Conservation (phyloP, 2,888 invertebrate genomes). For the Mechanitis messenoides region DNA sequence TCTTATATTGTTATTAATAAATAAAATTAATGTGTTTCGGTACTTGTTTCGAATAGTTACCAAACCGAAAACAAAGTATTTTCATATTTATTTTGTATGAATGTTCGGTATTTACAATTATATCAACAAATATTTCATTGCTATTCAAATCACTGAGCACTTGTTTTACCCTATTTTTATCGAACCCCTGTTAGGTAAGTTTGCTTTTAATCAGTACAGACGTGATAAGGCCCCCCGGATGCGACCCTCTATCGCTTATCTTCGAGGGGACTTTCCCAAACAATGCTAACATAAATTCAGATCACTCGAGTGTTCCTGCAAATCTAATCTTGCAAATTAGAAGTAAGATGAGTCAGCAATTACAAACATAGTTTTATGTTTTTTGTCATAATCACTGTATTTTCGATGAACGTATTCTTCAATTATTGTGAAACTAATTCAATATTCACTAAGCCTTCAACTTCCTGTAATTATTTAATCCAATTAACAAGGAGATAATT, state of each 20-base stretch:
- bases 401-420: no score
- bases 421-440: no score
- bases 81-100: background rate
- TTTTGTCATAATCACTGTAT: no score
- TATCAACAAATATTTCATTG: constrained; percentile 14
- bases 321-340: constrained; percentile 18
- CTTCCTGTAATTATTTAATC: no score
- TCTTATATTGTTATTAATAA: no score
- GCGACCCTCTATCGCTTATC: constrained; percentile 46
- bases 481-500: no score
- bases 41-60: no score
- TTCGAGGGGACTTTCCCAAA: constrained; percentile 46
- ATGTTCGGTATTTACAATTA: background rate
- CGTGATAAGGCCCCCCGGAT: constrained; percentile 56
- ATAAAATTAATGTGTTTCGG: no score
- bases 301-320: constrained; percentile 29
- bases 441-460: no score
- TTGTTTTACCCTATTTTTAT: constrained; percentile 23
- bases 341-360: constrained; percentile 6
- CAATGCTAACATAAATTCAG: constrained; percentile 36
- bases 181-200: constrained; percentile 42
- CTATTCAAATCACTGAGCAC: constrained; percentile 25
- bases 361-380: no score
- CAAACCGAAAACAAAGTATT: no score
- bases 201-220: constrained; percentile 72